These are phyloP conservation scores for Alaudala cheleensis DNA, from an alignment of 2,113 vertebrate species.

Conservation along the genomic window DNA sequence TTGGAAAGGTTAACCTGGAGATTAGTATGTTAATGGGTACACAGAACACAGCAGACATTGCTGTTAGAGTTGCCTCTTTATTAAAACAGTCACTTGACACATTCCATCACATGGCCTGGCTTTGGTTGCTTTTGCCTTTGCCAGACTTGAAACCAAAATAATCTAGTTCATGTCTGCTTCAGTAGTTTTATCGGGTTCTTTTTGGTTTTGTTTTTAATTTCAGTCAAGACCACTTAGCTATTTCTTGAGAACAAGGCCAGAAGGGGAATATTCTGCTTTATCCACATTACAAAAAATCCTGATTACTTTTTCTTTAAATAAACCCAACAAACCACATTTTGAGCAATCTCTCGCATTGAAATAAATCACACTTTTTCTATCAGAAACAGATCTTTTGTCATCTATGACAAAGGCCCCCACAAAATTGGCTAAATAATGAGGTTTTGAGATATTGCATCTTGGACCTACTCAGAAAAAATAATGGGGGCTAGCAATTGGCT, in stretches of 20 bases:
- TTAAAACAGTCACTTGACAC: neutral
- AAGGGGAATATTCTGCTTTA: neutral
- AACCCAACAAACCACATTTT: neutral
- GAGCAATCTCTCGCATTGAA: neutral
- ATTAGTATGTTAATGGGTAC: neutral
- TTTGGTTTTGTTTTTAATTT: conserved; percentile 24
- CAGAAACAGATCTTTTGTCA: neutral
- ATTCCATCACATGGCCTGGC: neutral
- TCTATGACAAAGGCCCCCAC: neutral
- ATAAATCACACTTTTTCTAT: neutral
- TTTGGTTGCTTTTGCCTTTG: neutral
- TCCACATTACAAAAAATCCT: neutral
- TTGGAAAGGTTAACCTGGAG: neutral
- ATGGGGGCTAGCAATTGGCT: neutral
- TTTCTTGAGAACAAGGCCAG: conserved; percentile 18
- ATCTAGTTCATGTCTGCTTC: neutral
- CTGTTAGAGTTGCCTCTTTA: neutral
- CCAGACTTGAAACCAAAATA: neutral
- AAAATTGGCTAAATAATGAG: neutral
- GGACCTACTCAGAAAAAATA: neutral
- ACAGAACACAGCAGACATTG: neutral
- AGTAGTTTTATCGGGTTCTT: neutral
- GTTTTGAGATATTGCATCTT: neutral
- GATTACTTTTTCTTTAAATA: neutral
- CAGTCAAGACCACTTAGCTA: neutral